Conservation (phyloP, 2,797 vertebrate genomes). For the Hoplostethus atlanticus region DNA sequence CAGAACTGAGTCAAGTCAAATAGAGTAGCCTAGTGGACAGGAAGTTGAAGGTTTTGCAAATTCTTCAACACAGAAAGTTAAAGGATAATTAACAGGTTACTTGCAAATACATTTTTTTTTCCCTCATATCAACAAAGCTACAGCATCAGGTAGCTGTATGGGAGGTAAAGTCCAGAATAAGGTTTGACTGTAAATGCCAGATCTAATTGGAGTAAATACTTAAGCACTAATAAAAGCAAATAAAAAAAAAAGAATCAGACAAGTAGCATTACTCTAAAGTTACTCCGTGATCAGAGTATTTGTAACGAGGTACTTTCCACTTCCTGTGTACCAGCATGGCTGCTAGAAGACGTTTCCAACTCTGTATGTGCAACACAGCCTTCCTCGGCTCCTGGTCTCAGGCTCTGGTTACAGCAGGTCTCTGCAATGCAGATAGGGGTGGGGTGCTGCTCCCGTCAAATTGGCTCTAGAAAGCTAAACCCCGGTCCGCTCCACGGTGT, state of each 20-base stretch:
- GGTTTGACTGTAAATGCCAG: no score
- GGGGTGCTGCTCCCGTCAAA: constrained; percentile 43
- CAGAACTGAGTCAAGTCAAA: no score
- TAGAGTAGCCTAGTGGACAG: no score
- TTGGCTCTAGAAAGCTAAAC: constrained; percentile 28
- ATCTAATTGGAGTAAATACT: no score
- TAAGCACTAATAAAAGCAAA: no score
- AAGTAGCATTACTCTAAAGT: not conserved
- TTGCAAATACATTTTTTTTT: no score
- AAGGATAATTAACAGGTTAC: no score
- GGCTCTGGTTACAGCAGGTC: constrained; percentile 75
- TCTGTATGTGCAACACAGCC: constrained; percentile 23
- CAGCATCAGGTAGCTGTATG: no score
- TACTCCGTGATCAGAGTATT: not conserved
- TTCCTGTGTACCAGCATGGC: constrained; percentile 22
- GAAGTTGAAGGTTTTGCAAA: no score
- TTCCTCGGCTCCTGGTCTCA: constrained; percentile 37
- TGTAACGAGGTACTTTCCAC: constrained; percentile 10
- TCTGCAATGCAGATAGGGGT: constrained; percentile 78
- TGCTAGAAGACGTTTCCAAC: constrained; percentile 27
- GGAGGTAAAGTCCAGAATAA: no score
- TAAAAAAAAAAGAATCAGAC: not conserved
- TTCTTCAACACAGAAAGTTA: no score
- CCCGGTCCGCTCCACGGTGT: constrained; percentile 1
- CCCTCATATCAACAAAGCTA: no score